Evolutionary conservation across 2,888 invertebrate species (phyloP), one percentile per base, ranked within the genome.

Genomic region (Pasiphila rectangulata): DNA sequence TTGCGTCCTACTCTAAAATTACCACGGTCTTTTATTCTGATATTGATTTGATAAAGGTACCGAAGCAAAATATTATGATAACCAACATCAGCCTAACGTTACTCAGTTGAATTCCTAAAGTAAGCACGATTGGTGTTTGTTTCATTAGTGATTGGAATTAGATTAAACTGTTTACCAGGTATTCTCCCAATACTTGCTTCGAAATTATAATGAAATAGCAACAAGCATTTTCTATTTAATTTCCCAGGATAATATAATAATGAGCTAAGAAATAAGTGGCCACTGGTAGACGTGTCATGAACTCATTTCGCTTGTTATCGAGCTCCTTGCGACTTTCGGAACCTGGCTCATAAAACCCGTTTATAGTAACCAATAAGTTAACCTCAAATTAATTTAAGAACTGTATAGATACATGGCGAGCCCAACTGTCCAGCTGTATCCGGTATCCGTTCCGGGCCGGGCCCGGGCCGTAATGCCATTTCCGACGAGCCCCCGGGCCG

Each of bases 391-490:
- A n/a, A n/a, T n/a, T n/a, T n/a, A n/a, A n/a, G n/a, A n/a, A n/a
- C n/a, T n/a, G n/a, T n/a, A n/a, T n/a, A n/a, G n/a, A n/a, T n/a
- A n/a, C n/a, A n/a, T n/a, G n/a, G n/a, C n/a, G n/a, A n/a, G n/a
- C n/a, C n/a, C n/a, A n/a, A n/a, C n/a, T 21, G 51, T 61, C 63
- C 59, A 64, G 69, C 69, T 61, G 72, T 78, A 79, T 83, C 80
- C 82, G 79, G 76, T 80, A 78, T 79, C 80, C 80, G 75, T 72
- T 67, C 62, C 61, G 66, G 64, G 75, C 77, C 79, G 81, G 4
- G 25, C 36, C 35, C 46, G 40, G 21, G 27, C 19, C 24, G 41
- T 86, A 85, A 85, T 84, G 79, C 79, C 68, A 84, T 85, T 85
- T 83, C 83, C 84, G 82, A 82, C 17, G 73, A 73, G 70, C 79